Evolutionary conservation across 2,797 vertebrate genomes (phyloP), one percentile per base, ranked within the genome.

Genomic region (Ctenopoma kingsleyae): DNA sequence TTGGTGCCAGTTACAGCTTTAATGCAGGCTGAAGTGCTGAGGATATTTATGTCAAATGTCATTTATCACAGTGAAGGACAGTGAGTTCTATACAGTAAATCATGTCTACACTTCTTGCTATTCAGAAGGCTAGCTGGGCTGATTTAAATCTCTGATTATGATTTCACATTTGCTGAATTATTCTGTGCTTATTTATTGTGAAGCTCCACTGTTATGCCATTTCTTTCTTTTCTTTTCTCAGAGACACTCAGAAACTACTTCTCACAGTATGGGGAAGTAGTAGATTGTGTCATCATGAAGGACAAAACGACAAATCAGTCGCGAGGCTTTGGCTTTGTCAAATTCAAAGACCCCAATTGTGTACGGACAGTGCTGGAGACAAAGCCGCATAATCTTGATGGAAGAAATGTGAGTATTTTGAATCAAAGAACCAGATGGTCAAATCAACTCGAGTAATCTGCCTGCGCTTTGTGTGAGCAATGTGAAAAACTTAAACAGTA

Each of bases 261-360:
- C 89, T 99, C 97, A 78, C 98, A 99, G 57, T 99, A 99, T 93
- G 98, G 98, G 76, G 98, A 99, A 90, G 98, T 99, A 19, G 97
- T 99, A 76, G 98, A 99, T 93, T 99, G 98, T 89, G 98, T 99
- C 87, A 99, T 99, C 92, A 99, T 99, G 98, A 99, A 99, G 94
- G 98, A 99, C 91, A 99, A 99, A 95, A 98, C 97, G 51, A 99
- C 98, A 92, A 99, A 99, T 94, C 98, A 99, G 87, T 99, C 98
- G 59, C 96, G 98, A 92, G 98, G 98, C 79, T 99, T 99, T 90
- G 98, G 98, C 86, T 99, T 99, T 94, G 98, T 99, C 85, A 99
- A 99, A 92, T 99, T 99, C 87, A 99, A 99, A 95, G 98, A 99
- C 89, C 98, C 98, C 61, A 99, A 99, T 93, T 99, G 98, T 90